phyloP scores from a whole-genome alignment of 2,797 vertebrate genomes.

The Cheirogaleus major region DNA sequence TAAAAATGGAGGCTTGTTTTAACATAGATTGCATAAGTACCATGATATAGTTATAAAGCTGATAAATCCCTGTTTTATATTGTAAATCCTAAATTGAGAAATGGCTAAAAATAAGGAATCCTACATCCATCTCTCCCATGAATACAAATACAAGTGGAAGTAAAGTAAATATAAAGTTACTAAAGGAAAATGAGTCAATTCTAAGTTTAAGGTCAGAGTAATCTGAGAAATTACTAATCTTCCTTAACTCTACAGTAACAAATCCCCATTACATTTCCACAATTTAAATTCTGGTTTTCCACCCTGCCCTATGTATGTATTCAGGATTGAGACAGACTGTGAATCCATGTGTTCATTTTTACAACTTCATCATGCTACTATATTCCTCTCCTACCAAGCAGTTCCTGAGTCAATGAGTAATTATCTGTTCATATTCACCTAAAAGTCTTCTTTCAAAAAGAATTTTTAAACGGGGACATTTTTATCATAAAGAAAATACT shows the following conservation, averaged over 20 bases:
- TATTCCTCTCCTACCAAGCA: not conserved
- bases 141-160: not conserved
- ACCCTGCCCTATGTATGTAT: not conserved
- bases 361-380: not conserved
- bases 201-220: not conserved
- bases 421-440: not conserved
- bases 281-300: not conserved
- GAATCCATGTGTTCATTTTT: not conserved
- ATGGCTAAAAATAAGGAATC: not conserved
- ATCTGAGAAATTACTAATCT: not conserved
- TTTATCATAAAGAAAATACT: not conserved
- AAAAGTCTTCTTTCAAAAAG: not conserved
- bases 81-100: slow-evolving; percentile 2
- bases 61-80: not conserved
- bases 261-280: not conserved
- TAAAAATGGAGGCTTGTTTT: not conserved
- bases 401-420: not conserved
- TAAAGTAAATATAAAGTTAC: not conserved
- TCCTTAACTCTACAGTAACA: not conserved
- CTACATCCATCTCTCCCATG: not conserved
- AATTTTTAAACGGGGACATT: not conserved
- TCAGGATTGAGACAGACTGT: not conserved
- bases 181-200: slow-evolving; percentile 1
- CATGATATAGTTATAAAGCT: not conserved
- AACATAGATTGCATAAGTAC: not conserved